These are phyloP conservation scores for Himalopsyche tibetana DNA, from an alignment of 2,888 invertebrate species.

Conservation along the genomic window DNA sequence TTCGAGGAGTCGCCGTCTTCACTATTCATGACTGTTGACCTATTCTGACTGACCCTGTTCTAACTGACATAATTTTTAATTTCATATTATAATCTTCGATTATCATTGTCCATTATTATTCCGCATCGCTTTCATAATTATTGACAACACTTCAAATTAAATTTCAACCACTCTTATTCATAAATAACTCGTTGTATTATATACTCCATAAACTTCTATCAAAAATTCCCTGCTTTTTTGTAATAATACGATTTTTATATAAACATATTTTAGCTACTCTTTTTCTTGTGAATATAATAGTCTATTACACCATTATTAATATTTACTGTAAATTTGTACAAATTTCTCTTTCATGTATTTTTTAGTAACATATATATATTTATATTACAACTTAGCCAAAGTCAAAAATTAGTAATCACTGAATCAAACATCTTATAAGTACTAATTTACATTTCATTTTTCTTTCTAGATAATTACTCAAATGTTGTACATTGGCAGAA, in stretches of 20 bases:
- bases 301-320: too few species aligned
- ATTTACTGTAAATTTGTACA: too few species aligned
- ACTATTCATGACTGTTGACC: background rate
- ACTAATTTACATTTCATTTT: conserved; percentile 1
- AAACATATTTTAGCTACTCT: too few species aligned
- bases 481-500: conserved; percentile 56
- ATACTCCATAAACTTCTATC: background rate
- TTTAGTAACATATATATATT: background rate
- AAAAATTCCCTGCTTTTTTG: too few species aligned
- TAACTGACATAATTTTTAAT: background rate
- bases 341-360: too few species aligned
- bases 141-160: too few species aligned
- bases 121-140: too few species aligned
- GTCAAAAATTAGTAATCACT: background rate
- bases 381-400: background rate
- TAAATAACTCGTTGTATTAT: background rate
- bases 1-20: conserved; percentile 36
- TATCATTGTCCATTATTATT: background rate
- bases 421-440: background rate
- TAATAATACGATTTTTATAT: too few species aligned
- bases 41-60: background rate
- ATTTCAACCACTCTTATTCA: too few species aligned
- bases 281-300: too few species aligned
- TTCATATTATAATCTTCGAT: background rate
- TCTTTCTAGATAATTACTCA: conserved; percentile 55